Evolutionary conservation across 2,113 vertebrate species (phyloP).

Genomic region (Nycticryphes semicollaris): DNA sequence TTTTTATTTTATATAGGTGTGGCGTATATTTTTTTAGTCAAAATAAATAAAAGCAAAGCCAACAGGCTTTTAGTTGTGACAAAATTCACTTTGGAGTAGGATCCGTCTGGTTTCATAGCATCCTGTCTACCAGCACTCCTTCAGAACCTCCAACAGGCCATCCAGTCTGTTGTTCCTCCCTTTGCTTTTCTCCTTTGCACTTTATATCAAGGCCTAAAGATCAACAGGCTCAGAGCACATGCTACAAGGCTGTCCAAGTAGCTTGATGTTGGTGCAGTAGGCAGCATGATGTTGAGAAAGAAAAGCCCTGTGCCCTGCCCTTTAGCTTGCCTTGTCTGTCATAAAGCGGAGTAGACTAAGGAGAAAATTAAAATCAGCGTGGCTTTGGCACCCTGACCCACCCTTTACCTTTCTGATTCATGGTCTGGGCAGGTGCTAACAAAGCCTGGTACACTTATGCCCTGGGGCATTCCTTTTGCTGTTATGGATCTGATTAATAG

Average conservation of each 20-base stretch:
- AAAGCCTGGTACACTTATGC: not conserved
- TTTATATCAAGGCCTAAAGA: not conserved
- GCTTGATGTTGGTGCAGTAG: fast-evolving
- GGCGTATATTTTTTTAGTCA: not conserved
- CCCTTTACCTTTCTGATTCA: not conserved
- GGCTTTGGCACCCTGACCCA: not conserved
- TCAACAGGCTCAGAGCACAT: not conserved
- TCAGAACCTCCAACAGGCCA: not conserved
- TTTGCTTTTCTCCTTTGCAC: not conserved
- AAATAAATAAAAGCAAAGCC: not conserved
- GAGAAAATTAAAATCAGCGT: not conserved
- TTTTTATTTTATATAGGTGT: not conserved
- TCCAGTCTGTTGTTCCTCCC: not conserved
- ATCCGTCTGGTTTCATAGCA: not conserved
- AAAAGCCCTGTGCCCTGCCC: not conserved
- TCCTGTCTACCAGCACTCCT: not conserved
- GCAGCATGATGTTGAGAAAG: not conserved
- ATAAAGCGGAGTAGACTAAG: not conserved
- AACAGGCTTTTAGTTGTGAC: not conserved
- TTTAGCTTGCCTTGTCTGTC: not conserved
- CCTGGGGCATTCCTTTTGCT: not conserved
- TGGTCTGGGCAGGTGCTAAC: not conserved
- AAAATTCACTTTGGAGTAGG: not conserved
- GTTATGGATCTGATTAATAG: not conserved
- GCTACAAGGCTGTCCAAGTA: not conserved